Evolutionary conservation across 2,113 vertebrate genomes (phyloP).

Genomic region (Seriola quinqueradiata): DNA sequence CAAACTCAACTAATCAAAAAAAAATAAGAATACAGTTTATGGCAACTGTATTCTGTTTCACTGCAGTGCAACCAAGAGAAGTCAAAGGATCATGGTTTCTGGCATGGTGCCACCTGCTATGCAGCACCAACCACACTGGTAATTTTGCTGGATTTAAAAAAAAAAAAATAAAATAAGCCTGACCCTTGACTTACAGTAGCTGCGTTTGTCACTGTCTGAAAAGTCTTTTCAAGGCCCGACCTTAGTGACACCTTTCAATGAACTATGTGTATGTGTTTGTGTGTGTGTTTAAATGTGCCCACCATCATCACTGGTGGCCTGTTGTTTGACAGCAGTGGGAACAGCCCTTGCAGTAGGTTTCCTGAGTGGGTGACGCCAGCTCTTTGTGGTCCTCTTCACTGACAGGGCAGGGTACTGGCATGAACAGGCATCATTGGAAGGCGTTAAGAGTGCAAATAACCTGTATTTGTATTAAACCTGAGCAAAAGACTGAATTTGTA

Average conservation of each 20-base stretch:
- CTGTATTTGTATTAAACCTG: constrained; percentile 1
- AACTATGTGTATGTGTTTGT: constrained; percentile 13
- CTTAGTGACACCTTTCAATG: constrained; percentile 16
- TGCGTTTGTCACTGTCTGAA: constrained; percentile 7
- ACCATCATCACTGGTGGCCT: constrained; percentile 92
- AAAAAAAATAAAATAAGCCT: neutral
- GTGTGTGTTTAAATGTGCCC: constrained; percentile 42
- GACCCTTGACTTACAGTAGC: constrained; percentile 26
- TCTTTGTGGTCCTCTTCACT: constrained; percentile 83
- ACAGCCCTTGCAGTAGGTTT: constrained; percentile 91
- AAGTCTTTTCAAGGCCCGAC: constrained; percentile 25
- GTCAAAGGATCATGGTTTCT: constrained; percentile 52
- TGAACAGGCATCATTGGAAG: constrained; percentile 21
- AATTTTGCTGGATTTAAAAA: constrained; percentile 26
- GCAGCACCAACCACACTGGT: constrained; percentile 39
- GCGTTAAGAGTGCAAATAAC: constrained; percentile 17
- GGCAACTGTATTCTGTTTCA: constrained; percentile 25
- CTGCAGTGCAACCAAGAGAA: constrained; percentile 42
- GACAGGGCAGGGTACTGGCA: constrained; percentile 77
- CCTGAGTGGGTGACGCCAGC: constrained; percentile 87
- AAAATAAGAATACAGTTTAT: neutral
- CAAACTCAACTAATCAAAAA: neutral
- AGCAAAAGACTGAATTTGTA: constrained; percentile 8
- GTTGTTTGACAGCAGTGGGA: constrained; percentile 93
- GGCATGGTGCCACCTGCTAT: constrained; percentile 41